These are phyloP conservation scores for Pogonomyrmex barbatus DNA, from an alignment of 1,140 invertebrate genomes.

Conservation along the genomic window DNA sequence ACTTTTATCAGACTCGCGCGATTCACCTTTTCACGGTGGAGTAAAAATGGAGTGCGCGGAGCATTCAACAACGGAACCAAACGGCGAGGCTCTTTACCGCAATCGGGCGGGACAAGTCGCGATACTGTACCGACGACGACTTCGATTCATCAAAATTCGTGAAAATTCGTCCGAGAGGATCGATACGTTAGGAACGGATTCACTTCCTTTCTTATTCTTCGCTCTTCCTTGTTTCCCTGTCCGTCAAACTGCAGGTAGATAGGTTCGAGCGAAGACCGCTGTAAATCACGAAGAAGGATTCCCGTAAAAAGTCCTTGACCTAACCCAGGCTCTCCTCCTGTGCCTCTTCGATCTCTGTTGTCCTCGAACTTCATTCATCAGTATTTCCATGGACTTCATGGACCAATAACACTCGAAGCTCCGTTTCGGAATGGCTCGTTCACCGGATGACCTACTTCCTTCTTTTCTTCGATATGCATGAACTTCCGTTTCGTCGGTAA, in stretches of 20 bases:
- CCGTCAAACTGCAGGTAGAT: neutral
- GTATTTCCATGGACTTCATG: constrained; percentile 72
- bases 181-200: neutral
- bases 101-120: neutral
- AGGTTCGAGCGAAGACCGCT: neutral
- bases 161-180: constrained; percentile 30
- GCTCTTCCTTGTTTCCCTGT: constrained; percentile 39
- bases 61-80: neutral
- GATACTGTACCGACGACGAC: neutral
- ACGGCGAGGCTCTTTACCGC: neutral
- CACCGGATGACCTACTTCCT: neutral
- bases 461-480: neutral
- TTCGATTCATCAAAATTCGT: neutral
- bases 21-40: constrained; percentile 58
- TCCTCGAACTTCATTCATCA: constrained; percentile 62
- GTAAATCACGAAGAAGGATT: constrained; percentile 71
- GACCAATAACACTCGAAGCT: constrained; percentile 56
- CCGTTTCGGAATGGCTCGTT: neutral
- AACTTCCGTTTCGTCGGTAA: neutral
- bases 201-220: constrained; percentile 24
- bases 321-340: constrained; percentile 63
- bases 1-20: constrained; percentile 45
- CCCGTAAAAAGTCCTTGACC: constrained; percentile 55
- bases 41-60: neutral
- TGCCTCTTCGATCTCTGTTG: constrained; percentile 51